Conservation (phyloP, 1,140 invertebrate genomes). For the Drosophila miranda region DNA sequence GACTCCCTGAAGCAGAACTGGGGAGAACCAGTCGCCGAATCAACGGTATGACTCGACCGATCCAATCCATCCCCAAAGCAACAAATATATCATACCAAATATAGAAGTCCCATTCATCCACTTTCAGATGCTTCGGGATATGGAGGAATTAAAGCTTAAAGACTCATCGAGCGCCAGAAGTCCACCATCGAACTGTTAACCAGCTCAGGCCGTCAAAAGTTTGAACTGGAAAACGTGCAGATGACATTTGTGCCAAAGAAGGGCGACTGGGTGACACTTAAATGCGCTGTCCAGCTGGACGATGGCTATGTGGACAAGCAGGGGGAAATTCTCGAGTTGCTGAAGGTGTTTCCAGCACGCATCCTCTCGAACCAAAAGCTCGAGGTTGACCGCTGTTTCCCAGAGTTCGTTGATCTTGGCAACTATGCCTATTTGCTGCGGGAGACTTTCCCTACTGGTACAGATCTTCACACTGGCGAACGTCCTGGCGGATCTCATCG, state of each 20-base stretch:
- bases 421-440: slow-evolving; percentile 43
- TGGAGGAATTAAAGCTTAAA: slow-evolving; percentile 49
- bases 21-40: slow-evolving; percentile 23
- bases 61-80: background rate
- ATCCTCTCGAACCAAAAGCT: too few species aligned
- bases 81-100: too few species aligned
- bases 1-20: slow-evolving; percentile 16
- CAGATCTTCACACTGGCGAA: slow-evolving; percentile 59
- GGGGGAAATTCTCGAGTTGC: slow-evolving; percentile 65
- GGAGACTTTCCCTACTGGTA: slow-evolving; percentile 35
- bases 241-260: slow-evolving; percentile 82
- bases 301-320: slow-evolving; percentile 60
- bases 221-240: slow-evolving; percentile 84
- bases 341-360: slow-evolving; percentile 52
- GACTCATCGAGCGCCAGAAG: slow-evolving; percentile 82
- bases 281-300: slow-evolving; percentile 66
- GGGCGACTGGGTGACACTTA: slow-evolving; percentile 60
- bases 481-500: too few species aligned
- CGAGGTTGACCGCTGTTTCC: slow-evolving; percentile 46
- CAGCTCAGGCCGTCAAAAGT: slow-evolving; percentile 83
- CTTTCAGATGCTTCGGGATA: slow-evolving; percentile 11
- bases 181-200: slow-evolving; percentile 83
- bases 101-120: background rate
- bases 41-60: slow-evolving; percentile 3
- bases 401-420: slow-evolving; percentile 45